A percentile compares a stretch with the other conserved stretches of the same genome.
Evolutionary conservation across 1,140 invertebrate species (phyloP).

Genomic region (Manduca sexta): DNA sequence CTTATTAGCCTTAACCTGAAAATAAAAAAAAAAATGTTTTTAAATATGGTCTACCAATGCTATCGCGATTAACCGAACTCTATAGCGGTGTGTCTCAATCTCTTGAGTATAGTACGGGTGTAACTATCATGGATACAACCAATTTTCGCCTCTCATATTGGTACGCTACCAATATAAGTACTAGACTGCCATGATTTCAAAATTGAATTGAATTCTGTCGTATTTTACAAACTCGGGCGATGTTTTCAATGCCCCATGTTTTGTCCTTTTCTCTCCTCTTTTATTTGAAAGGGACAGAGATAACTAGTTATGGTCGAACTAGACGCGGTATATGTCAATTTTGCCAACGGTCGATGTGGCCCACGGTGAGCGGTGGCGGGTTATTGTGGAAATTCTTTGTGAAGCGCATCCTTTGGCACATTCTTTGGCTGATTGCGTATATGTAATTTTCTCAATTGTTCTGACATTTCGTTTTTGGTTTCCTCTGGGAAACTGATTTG

Average conservation of each 20-base stretch:
- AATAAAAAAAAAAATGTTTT: too few species aligned
- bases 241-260: slow-evolving; percentile 2
- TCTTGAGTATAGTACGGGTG: slow-evolving; percentile 25
- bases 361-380: slow-evolving; percentile 6
- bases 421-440: slow-evolving; percentile 40
- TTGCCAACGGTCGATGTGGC: slow-evolving; percentile 35
- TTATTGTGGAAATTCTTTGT: slow-evolving; percentile 28
- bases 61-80: too few species aligned
- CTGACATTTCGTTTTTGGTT: slow-evolving; percentile 25
- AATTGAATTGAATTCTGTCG: slow-evolving; percentile 51
- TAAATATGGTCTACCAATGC: too few species aligned
- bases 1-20: too few species aligned
- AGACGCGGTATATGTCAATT: slow-evolving; percentile 20
- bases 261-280: slow-evolving; percentile 12
- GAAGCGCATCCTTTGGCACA: slow-evolving; percentile 40
- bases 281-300: slow-evolving; percentile 9
- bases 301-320: slow-evolving; percentile 2
- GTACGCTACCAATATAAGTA: slow-evolving; percentile 48
- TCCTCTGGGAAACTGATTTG: slow-evolving; percentile 1
- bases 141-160: slow-evolving; percentile 56
- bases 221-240: slow-evolving; percentile 5
- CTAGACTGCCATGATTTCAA: slow-evolving; percentile 41
- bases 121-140: slow-evolving; percentile 28
- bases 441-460: slow-evolving; percentile 44
- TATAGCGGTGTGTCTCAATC: slow-evolving; percentile 13